These are phyloP conservation scores for Coelopa frigida DNA, from an alignment of 1,140 invertebrate genomes.

Conservation along the genomic window DNA sequence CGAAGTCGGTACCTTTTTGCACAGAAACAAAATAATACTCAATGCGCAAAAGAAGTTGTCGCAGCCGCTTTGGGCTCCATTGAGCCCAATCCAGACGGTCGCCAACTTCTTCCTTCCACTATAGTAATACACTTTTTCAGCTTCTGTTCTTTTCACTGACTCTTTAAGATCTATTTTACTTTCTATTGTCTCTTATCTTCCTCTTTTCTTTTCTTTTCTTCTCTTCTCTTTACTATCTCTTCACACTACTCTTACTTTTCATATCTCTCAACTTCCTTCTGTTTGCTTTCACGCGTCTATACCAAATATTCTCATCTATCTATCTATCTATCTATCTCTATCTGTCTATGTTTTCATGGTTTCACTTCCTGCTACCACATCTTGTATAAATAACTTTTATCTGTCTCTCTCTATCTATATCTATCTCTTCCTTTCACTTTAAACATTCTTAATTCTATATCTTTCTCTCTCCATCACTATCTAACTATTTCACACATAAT, in stretches of 20 bases:
- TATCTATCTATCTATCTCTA: constrained; percentile 8
- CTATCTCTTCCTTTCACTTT: constrained; percentile 13
- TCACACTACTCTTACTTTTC: constrained; percentile 2
- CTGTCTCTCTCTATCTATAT: constrained; percentile 7
- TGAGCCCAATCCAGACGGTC: too few species aligned
- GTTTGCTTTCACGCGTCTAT: background rate
- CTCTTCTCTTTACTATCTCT: background rate
- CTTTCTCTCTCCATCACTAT: constrained; percentile 1
- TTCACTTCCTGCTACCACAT: constrained; percentile 13
- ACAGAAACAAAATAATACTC: constrained; percentile 28
- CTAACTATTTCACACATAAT: constrained; percentile 8
- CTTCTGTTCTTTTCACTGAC: too few species aligned
- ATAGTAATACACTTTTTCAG: too few species aligned
- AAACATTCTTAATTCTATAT: constrained; percentile 2
- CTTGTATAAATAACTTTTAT: too few species aligned
- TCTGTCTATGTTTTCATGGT: constrained; percentile 11
- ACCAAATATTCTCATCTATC: background rate
- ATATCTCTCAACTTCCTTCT: background rate
- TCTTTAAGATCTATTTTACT: too few species aligned
- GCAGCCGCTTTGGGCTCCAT: too few species aligned
- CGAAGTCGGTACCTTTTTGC: constrained; percentile 28
- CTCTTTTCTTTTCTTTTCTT: constrained; percentile 2
- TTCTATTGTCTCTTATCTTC: background rate
- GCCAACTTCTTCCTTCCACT: too few species aligned
- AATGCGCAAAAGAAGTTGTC: too few species aligned